Evolutionary conservation across 1,140 invertebrate species (phyloP), one percentile per base, ranked within the genome.

Genomic region (Pseudomyrmex gracilis): DNA sequence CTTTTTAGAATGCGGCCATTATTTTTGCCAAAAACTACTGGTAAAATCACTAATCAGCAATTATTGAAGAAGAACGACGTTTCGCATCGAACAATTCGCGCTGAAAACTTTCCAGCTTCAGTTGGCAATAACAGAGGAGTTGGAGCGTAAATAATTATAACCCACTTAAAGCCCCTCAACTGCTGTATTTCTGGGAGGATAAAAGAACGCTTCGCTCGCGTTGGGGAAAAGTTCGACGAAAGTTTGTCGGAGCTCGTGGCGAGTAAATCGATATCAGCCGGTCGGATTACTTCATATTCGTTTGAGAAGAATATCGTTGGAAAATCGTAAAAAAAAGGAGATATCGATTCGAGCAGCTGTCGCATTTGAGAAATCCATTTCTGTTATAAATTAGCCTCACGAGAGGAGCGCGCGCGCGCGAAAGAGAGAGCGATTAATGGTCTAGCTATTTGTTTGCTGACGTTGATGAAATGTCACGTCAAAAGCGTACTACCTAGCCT

Each of bases 121-220:
- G 76, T 86, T 85, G 34, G 85, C 76, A 87, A 85, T 88, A 86
- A 82, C 73, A 71, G 15, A 74, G 47, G 73, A 90, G 70, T 87
- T 82, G 58, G 61, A 84, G 68, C 80, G 84, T 86, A 89, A 91
- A 91, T 92, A 92, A 92, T 92, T 91, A 89, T 88, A 91, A 90
- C 73, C 84, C 74, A 88, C 80, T 90, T 89, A 85, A 77, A 64
- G 60, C 57, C 63, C 57, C 60, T 64, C 22, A 13, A 64, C 22
- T 63, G 22, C 55, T 17, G 24, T 45, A 61, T 67, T 63, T 71
- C 49, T 34, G 34, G 34, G 67, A 10, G 68, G 57, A 22, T 63
- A 61, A 51, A 71, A 57, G 49, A 43, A 53, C 13, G 24, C n/a
- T n/a, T 66, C 53, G 43, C 43, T 66, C 53, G 53, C 43, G 24